Percentiles rank a stretch among this genome's conserved stretches.
phyloP scores from a whole-genome alignment of 1,140 invertebrate species.

The Drosophila biarmipes region DNA sequence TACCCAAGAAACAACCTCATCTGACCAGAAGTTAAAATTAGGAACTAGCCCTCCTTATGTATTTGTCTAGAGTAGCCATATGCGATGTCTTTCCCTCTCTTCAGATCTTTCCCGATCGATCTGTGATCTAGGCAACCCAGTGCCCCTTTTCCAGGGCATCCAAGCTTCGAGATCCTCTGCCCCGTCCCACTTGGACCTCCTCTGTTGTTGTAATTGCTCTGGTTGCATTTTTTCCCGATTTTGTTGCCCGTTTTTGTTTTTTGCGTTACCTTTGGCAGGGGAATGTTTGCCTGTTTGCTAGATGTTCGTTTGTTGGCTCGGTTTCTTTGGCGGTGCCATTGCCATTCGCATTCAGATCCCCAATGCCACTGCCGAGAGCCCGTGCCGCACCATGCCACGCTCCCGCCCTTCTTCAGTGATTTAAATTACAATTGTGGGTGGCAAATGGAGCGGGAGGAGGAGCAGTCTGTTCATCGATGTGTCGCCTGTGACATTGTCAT shows the following conservation, averaged over 20 bases:
- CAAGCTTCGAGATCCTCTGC: background rate
- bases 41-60: too few species aligned
- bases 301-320: slow-evolving; percentile 33
- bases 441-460: background rate
- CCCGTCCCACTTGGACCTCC: slow-evolving; percentile 8
- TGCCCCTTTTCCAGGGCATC: background rate
- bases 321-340: slow-evolving; percentile 19
- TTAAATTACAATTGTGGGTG: slow-evolving; percentile 45
- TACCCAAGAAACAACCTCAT: too few species aligned
- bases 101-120: too few species aligned
- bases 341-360: background rate
- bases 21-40: too few species aligned
- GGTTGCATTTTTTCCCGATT: slow-evolving; percentile 11
- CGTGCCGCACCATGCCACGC: too few species aligned
- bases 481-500: slow-evolving; percentile 46
- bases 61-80: too few species aligned
- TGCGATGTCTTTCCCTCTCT: too few species aligned
- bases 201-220: slow-evolving; percentile 45
- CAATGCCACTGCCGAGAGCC: slow-evolving; percentile 3
- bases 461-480: slow-evolving; percentile 50
- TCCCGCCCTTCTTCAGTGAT: slow-evolving; percentile 3
- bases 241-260: slow-evolving; percentile 4
- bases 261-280: slow-evolving; percentile 15
- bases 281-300: slow-evolving; percentile 42
- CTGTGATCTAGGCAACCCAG: too few species aligned